Evolutionary conservation across 2,888 invertebrate species (phyloP), one percentile per base, ranked within the genome.

Genomic region (Boloria euphrosyne): DNA sequence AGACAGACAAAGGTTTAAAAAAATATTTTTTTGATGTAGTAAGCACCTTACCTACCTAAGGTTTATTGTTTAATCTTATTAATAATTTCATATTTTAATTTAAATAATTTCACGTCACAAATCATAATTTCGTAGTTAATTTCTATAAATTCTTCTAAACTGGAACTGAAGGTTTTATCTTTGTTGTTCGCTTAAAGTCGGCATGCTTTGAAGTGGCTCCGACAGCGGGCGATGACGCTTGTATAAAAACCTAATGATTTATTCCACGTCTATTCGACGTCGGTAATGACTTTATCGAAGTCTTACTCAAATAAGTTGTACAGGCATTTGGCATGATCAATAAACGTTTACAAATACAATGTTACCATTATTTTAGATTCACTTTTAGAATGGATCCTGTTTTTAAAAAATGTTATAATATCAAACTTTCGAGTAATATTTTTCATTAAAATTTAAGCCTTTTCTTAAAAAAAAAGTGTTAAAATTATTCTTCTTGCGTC

Each of bases 221-320:
- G 89, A 88, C 86, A 88, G 83, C 79, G 74, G 86, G 86, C 88
- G 90, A 86, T 87, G 89, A 89, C 82, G 84, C 86, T 82, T 88
- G 84, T 86, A 90, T 89, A 91, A 92, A 90, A 92, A 89, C 84
- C 76, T 79, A 80, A 85, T 89, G 90, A 90, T 90, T 90, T 90
- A 91, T 87, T 80, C 80, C 77, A 67, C 17, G 31, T 13, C 53
- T 54, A 31, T 31, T 51, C 57, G 22, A 52, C 54, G 65, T 62
- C 60, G 65, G 55, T 62, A 65, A 70, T 62, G 54, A 65, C 60
- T 70, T 65, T 53, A 70, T 65, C 62, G 51, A 54, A 60, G 52
- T 59, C 47, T 55, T 43, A 62, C 59, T 62, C 59, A 54, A 55
- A 47, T 55, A 44, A 18, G 27, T 31, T 16, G 31, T 31, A 16